phyloP scores from a whole-genome alignment of 2,888 invertebrate genomes.

The Gastracanthus pulcherrimus region DNA sequence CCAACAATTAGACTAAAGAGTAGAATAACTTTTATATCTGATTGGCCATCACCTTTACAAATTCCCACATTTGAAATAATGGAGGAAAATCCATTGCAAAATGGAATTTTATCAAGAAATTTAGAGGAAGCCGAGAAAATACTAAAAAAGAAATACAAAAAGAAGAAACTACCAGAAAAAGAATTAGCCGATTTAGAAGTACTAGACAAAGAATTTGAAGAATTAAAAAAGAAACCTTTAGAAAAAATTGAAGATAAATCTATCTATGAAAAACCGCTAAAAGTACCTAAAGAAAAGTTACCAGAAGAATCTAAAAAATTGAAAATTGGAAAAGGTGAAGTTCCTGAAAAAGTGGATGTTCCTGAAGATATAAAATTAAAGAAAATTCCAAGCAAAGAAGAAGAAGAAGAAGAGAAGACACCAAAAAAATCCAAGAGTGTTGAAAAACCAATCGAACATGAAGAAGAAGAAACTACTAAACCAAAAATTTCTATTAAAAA shows the following conservation, averaged over 20 bases:
- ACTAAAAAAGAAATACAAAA: slow-evolving; percentile 81
- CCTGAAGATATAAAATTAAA: slow-evolving; percentile 73
- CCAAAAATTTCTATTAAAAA: too few relatives aligned
- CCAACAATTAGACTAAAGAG: slow-evolving; percentile 86
- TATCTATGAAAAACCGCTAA: slow-evolving; percentile 72
- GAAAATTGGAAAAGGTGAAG: slow-evolving; percentile 72
- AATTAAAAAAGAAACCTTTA: slow-evolving; percentile 73
- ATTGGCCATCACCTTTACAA: slow-evolving; percentile 82
- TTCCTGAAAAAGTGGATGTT: slow-evolving; percentile 68
- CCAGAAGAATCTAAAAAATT: slow-evolving; percentile 69
- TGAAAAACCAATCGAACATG: background rate
- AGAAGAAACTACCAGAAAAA: slow-evolving; percentile 80
- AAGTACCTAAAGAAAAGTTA: slow-evolving; percentile 70
- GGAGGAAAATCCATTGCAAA: slow-evolving; percentile 79
- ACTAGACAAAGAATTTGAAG: slow-evolving; percentile 79
- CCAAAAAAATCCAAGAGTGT: slow-evolving; percentile 51
- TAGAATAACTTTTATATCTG: slow-evolving; percentile 81
- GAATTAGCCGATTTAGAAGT: slow-evolving; percentile 81
- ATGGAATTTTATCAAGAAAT: slow-evolving; percentile 85
- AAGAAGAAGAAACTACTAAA: background rate
- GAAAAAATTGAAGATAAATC: slow-evolving; percentile 74
- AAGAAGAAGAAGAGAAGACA: slow-evolving; percentile 70
- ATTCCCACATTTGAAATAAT: slow-evolving; percentile 79
- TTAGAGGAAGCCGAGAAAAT: slow-evolving; percentile 84
- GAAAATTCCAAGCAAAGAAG: slow-evolving; percentile 71